Evolutionary conservation across 2,113 vertebrate genomes (phyloP).

Genomic region (Saccopteryx leptura): DNA sequence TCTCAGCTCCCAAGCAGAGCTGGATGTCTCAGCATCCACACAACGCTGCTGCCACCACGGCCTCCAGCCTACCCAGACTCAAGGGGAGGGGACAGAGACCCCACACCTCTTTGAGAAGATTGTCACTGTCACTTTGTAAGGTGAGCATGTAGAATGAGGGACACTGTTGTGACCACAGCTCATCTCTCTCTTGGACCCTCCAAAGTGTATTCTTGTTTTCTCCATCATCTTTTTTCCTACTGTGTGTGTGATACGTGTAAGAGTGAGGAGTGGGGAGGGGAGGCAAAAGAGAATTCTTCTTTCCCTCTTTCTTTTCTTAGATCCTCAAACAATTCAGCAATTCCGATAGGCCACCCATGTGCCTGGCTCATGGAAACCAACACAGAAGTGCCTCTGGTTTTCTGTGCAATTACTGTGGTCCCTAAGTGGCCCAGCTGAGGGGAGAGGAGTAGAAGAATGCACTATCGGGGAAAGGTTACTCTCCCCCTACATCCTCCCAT

Average conservation of each 20-base stretch:
- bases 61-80: background rate
- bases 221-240: background rate
- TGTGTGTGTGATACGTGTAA: background rate
- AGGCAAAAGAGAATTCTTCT: background rate
- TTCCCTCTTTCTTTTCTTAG: background rate
- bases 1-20: background rate
- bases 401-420: background rate
- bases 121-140: background rate
- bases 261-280: too few relatives aligned
- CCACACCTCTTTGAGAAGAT: background rate
- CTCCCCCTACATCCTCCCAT: background rate
- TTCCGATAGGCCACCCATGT: background rate
- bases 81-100: background rate
- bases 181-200: background rate
- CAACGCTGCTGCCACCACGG: background rate
- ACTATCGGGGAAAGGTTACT: background rate
- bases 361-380: conserved; percentile 13
- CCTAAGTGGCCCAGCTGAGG: background rate
- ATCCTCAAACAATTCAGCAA: background rate
- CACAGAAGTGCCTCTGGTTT: background rate
- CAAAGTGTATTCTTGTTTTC: background rate
- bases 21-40: background rate
- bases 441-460: background rate
- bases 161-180: background rate
- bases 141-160: background rate